Base-by-base conservation (phyloP, 2,888 invertebrate species). In the Falcaria lacertinaria region DNA sequence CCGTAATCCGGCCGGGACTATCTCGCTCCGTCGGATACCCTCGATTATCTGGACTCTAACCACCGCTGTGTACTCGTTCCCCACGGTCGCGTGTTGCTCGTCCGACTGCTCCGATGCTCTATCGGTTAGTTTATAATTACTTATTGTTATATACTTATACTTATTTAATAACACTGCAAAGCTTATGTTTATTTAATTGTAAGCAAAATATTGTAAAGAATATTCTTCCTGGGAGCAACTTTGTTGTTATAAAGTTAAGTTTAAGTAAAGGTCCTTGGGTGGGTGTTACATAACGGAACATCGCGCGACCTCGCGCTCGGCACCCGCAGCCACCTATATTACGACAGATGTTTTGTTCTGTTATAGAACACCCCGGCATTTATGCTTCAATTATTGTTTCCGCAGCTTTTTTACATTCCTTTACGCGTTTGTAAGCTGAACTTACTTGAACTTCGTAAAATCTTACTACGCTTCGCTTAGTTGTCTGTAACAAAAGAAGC, bases 61-160 rank as follows among this genome's bases (percentile, higher is more conserved):
- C 55, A 56, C 61, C 64, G 64, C 63, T 66, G 67, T 65, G 60
- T 56, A 66, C 70, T 64, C 66, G 68, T 64, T 64, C 64, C 66
- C 75, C 52, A 71, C 74, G 63, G 71, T 74, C 69, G 81, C 80
- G 84, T 85, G 86, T 82, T 86, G 83, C 78, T 75, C 83, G 68
- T 76, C 80, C 76, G 80, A 80, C 81, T 79, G 81, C 76, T 86
- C 86, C 80, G 83, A 87, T 87, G 86, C 75, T 76, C 76, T 76
- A 69, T 84, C 83, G 86, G 86, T 86, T 79, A 84, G 86, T 86
- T 65, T 41, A 28, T 51, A 45, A 22, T 42, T 52, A 42, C 43
- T 54, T 57, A 50, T 51, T 43, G 57, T 50, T 47, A 59, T 54
- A 50, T 54, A 50, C 44, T 48, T n/a, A n/a, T n/a, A n/a, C n/a